Base-by-base conservation (phyloP, 1,140 invertebrate species). In the Leptinotarsa defecta region DNA sequence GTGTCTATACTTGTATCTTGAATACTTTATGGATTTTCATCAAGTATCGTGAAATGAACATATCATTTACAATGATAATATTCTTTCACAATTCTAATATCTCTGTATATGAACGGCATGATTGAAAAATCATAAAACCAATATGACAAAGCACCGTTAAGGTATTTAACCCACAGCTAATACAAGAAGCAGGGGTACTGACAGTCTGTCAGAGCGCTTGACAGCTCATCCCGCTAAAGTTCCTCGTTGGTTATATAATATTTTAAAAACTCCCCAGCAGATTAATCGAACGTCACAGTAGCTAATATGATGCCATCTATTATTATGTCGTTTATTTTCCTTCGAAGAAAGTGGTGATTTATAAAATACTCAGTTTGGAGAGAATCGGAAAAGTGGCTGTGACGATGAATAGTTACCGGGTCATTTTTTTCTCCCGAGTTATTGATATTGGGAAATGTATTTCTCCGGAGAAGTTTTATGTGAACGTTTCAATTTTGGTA, bases 321-420 rank as follows among this genome's bases (percentile, higher is more conserved):
- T 67, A 67, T 67, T 22, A 67, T 67, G 64, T 67, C 64, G 22
- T 67, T 67, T 67, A 67, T 67, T 67, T 67, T 67, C 64, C n/a
- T 67, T 67, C 27, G 20, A 17, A 3, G 20, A 67, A 67, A 67
- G 64, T 67, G 64, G 64, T 67, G 22, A 67, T 34, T 22, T 67
- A 67, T 22, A 24, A 67, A 34, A 34, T 67, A 67, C 19, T 57
- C 15, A 19, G 52, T 57, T 57, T 57, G 52, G 4, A 19, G 15
- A 19, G 15, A 57, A 57, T 57, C 13, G 52, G 52, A 6, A 19
- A 57, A 57, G n/a, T 57, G 52, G 52, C 17, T 19, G 15, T 19
- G 52, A 57, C 52, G 52, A 57, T 57, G 52, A 57, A 57, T 57
- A n/a, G 52, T 57, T 57, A 43, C 34, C 34, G 34, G 34, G 34